Evolutionary conservation across 2,113 vertebrate genomes (phyloP).

Genomic region (Podocnemis expansa): DNA sequence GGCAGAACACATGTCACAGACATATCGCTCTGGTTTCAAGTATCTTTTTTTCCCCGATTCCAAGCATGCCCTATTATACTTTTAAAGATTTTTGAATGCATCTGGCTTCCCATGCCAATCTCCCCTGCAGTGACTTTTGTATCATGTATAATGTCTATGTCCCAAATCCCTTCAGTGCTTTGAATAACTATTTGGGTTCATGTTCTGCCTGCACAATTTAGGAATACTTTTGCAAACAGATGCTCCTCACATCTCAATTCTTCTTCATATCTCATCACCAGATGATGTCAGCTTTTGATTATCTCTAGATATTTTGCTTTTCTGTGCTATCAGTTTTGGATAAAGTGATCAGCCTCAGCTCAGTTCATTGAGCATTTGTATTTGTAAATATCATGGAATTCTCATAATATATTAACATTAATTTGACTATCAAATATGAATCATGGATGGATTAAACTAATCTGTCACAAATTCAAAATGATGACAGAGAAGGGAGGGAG

Average conservation of each 20-base stretch:
- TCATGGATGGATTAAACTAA: constrained; percentile 58
- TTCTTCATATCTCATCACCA: constrained; percentile 9
- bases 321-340: neutral
- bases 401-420: constrained; percentile 35
- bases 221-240: neutral
- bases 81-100: neutral
- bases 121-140: neutral
- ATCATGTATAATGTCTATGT: neutral
- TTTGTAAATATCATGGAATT: constrained; percentile 24
- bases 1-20: neutral
- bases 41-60: neutral
- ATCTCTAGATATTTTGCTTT: neutral
- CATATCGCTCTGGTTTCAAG: fast-evolving
- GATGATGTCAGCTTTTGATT: neutral
- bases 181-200: neutral
- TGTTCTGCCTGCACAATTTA: neutral
- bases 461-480: constrained; percentile 39
- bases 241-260: neutral
- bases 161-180: neutral
- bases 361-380: neutral
- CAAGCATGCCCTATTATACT: neutral
- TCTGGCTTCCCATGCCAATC: neutral
- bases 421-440: constrained; percentile 21
- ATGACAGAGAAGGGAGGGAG: constrained; percentile 1
- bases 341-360: constrained; percentile 28